Base-by-base conservation (phyloP, 1,140 invertebrate genomes). In the Maniola jurtina region DNA sequence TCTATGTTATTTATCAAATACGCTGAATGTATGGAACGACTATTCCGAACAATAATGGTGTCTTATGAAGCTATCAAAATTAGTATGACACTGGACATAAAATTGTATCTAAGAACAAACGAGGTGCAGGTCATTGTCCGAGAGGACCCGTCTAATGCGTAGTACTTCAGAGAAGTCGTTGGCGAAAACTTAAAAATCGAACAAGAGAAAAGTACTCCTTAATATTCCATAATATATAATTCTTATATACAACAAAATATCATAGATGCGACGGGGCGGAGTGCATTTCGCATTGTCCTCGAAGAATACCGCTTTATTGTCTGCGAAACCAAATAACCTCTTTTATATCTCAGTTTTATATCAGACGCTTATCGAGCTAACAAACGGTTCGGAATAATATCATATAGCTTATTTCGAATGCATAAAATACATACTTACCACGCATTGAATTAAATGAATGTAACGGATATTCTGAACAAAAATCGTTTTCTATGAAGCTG, bases 301-400 rank as follows among this genome's bases (percentile, higher is more conserved):
- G 71, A 72, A 80, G 77, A 81, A 82, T 77, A 71, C 80, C 73
- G 67, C 73, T 82, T 87, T 88, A 88, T 83, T 86, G 81, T 77
- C 75, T 72, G 78, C 72, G 77, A 84, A 89, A 84, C 79, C 82
- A 84, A 87, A 86, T 89, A 87, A 80, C 73, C 71, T 77, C 72
- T 71, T 84, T 80, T 83, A 84, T 86, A 82, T 77, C 75, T 76
- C 71, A 73, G 72, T 83, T 85, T 86, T 86, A 86, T 86, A 86
- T 81, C 71, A 68, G 69, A 55, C 55, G 75, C 77, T 80, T 83
- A 81, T 80, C 73, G 77, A 73, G 65, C 38, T 57, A 64, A 45
- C 50, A 64, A 64, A 68, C 25, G 16, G 56, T 48, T 61, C 36
- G 61, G 54, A 60, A 64, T 62, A 59, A 54, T 60, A 67, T 66